Conservation (phyloP, 2,113 vertebrate species). For the Sander vitreus region DNA sequence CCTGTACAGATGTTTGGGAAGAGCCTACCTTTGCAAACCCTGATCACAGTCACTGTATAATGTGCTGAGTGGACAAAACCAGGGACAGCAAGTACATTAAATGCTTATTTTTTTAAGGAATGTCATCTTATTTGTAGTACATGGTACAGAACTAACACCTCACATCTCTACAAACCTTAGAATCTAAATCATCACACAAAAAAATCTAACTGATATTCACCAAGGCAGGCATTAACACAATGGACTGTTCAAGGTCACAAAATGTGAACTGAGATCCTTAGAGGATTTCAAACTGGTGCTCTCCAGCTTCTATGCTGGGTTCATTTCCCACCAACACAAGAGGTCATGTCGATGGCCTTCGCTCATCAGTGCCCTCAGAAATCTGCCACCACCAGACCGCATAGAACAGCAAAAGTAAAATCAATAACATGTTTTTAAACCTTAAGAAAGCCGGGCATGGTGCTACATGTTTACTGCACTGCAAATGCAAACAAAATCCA, state of each 20-base stretch:
- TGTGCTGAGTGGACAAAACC: conserved; percentile 8
- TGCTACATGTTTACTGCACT: conserved; percentile 42
- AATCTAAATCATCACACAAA: conserved; percentile 14
- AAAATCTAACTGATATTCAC: neutral
- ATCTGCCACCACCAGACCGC: conserved; percentile 24
- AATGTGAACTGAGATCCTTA: neutral
- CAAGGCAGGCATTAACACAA: neutral
- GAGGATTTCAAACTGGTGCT: conserved; percentile 10
- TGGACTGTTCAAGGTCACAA: conserved; percentile 22
- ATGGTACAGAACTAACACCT: neutral
- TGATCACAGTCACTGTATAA: neutral
- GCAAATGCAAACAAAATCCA: conserved; percentile 53
- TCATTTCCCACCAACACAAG: conserved; percentile 56
- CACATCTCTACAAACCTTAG: neutral
- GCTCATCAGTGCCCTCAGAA: conserved; percentile 48
- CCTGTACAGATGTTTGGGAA: conserved; percentile 7
- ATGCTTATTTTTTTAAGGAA: neutral
- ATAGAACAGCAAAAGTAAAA: conserved; percentile 51
- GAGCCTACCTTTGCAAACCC: neutral
- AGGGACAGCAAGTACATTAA: neutral
- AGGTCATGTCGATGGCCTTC: conserved; percentile 53
- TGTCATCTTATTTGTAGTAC: neutral
- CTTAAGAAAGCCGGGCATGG: conserved; percentile 35
- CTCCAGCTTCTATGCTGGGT: conserved; percentile 34
- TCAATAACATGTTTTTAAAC: conserved; percentile 66